phyloP scores from a whole-genome alignment of 2,888 invertebrate genomes.

The Agrochola macilenta region DNA sequence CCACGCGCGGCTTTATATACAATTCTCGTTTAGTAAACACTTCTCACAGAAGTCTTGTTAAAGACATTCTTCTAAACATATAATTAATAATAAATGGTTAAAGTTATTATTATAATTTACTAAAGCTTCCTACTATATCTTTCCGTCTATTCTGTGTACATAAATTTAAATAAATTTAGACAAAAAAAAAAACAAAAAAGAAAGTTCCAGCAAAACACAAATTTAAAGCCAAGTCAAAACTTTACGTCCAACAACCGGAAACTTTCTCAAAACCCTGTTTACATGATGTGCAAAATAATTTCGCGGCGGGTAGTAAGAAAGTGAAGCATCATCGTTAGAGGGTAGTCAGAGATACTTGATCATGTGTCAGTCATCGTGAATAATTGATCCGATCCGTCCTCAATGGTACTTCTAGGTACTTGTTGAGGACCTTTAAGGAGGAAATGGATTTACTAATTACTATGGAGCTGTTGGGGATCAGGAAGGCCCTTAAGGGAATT shows the following conservation, averaged over 20 bases:
- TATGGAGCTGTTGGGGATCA: constrained; percentile 18
- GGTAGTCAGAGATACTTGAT: constrained; percentile 50
- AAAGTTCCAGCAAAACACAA: constrained; percentile 9
- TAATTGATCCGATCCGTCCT: constrained; percentile 54
- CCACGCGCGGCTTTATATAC: too few species aligned
- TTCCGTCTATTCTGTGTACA: background rate
- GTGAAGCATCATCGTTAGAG: constrained; percentile 24
- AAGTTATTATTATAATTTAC: background rate
- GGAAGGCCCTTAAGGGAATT: constrained; percentile 24
- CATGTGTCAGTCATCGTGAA: constrained; percentile 59
- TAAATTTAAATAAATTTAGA: constrained; percentile 22
- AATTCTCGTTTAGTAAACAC: background rate
- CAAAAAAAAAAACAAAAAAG: background rate
- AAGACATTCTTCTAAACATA: background rate
- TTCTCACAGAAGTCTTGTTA: background rate
- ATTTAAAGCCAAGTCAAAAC: constrained; percentile 32
- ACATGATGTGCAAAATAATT: constrained; percentile 34
- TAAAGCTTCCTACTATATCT: background rate
- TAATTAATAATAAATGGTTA: too few species aligned
- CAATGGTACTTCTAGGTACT: constrained; percentile 25
- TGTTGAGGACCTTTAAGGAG: constrained; percentile 21
- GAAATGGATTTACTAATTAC: constrained; percentile 55
- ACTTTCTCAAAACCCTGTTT: constrained; percentile 36
- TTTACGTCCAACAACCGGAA: constrained; percentile 29
- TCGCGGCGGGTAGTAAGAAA: constrained; percentile 16